Evolutionary conservation across 2,888 invertebrate genomes (phyloP), one percentile per base, ranked within the genome.

Genomic region (Villa cingulata): DNA sequence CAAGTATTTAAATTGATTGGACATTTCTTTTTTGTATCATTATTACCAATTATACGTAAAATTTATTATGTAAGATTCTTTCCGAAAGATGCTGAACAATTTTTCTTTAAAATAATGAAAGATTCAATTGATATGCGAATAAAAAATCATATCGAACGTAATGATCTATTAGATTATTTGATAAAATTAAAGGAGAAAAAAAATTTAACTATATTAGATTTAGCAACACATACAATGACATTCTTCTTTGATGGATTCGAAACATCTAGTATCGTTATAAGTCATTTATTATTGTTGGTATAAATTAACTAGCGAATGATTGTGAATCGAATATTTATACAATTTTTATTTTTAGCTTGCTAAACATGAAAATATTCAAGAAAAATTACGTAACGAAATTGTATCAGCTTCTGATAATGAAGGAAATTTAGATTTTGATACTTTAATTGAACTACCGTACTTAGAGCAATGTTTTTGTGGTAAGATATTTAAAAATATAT

Each of bases 221-320:
- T 62, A 34, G 58, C 59, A 0, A 59, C 63, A 1, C 59, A 62
- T 42, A 57, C 62, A 2, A 61, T 66, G 56, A 65, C 68, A 14
- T 67, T 68, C 49, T 54, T 68, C 27, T 29, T 64, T 10, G 68
- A 69, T 51, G 68, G 68, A 2, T 63, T 62, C n/a, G 65, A 66
- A 43, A 66, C 69, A 1, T 62, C 68, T 1, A 62, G 63, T 17
- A 19, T 53, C 0, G 56, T 60, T 0, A 46, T 69, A 1, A 48
- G 62, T 0, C 61, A 62, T 48, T 51, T 58, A 3, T 48, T 68
- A 4, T 44, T 64, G 42, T 52, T 62, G 57, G 66, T 66, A 46
- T 53, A 27, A 17, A 16, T 14, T 37, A 38, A 9, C 27, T 16
- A 18, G 29, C 17, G 23, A 23, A 10, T 6, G n/a, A 34, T 34